Evolutionary conservation across 2,113 vertebrate genomes (phyloP).

Genomic region (Hystrix cristata): DNA sequence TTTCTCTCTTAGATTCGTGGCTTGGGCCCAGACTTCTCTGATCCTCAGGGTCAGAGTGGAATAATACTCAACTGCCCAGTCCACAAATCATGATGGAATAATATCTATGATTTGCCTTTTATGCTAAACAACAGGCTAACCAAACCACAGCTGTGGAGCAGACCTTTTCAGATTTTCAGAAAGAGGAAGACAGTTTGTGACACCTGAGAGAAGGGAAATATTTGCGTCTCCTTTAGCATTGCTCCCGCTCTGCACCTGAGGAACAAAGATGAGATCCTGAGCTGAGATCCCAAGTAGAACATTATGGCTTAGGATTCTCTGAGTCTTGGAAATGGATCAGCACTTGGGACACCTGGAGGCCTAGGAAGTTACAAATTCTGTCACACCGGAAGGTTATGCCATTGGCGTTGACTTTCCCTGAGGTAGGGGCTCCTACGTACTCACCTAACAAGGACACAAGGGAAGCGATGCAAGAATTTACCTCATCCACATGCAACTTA

Average conservation of each 20-base stretch:
- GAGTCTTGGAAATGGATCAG: background rate
- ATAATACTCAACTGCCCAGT: background rate
- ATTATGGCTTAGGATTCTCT: background rate
- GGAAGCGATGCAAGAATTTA: background rate
- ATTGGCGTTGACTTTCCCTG: background rate
- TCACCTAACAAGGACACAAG: background rate
- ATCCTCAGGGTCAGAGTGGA: background rate
- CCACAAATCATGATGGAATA: background rate
- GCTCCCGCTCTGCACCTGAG: background rate
- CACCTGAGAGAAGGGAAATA: background rate
- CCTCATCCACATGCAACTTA: background rate
- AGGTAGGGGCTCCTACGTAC: background rate
- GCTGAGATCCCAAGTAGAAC: background rate
- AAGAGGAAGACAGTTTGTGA: background rate
- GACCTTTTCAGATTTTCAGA: background rate
- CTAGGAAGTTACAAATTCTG: background rate
- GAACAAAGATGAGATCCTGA: background rate
- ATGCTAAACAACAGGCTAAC: background rate
- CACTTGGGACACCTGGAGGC: background rate
- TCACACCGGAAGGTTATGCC: background rate
- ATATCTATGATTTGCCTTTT: background rate
- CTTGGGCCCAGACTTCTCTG: background rate
- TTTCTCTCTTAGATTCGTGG: background rate
- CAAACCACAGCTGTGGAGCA: background rate
- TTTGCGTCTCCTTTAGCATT: background rate